phyloP scores from a whole-genome alignment of 1,140 invertebrate genomes.

The Drosophila santomea region DNA sequence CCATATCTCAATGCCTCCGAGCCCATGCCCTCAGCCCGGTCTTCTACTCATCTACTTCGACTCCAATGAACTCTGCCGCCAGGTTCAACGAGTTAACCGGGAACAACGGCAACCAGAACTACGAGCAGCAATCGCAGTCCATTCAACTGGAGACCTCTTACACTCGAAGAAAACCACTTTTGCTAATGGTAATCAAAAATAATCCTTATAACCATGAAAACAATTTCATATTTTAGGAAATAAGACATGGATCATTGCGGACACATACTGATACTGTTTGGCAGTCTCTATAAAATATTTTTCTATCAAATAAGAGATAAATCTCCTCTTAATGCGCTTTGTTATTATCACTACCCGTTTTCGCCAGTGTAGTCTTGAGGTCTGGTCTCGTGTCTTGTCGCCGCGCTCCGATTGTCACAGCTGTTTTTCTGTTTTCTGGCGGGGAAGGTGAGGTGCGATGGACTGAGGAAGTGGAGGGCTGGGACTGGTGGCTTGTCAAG shows the following conservation, averaged over 20 bases:
- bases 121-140: slow-evolving; percentile 47
- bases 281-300: too few relatives aligned
- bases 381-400: slow-evolving; percentile 23
- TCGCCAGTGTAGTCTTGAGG: slow-evolving; percentile 5
- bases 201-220: too few relatives aligned
- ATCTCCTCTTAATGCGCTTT: too few relatives aligned
- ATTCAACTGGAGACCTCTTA: slow-evolving; percentile 59
- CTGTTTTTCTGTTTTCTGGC: slow-evolving; percentile 36
- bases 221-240: too few relatives aligned
- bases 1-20: background rate
- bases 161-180: slow-evolving; percentile 1
- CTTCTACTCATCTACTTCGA: slow-evolving; percentile 13
- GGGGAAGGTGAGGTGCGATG: background rate
- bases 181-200: too few relatives aligned
- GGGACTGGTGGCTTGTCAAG: slow-evolving; percentile 51
- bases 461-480: background rate
- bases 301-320: too few relatives aligned
- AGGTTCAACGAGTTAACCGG: slow-evolving; percentile 68
- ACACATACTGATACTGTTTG: too few relatives aligned
- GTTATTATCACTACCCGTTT: background rate
- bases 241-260: too few relatives aligned
- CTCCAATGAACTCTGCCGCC: slow-evolving; percentile 67
- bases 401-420: slow-evolving; percentile 61
- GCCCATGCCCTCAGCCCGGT: background rate
- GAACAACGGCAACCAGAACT: slow-evolving; percentile 45